Conservation (phyloP, 1,140 invertebrate species). For the Caenorhabditis remanei region DNA sequence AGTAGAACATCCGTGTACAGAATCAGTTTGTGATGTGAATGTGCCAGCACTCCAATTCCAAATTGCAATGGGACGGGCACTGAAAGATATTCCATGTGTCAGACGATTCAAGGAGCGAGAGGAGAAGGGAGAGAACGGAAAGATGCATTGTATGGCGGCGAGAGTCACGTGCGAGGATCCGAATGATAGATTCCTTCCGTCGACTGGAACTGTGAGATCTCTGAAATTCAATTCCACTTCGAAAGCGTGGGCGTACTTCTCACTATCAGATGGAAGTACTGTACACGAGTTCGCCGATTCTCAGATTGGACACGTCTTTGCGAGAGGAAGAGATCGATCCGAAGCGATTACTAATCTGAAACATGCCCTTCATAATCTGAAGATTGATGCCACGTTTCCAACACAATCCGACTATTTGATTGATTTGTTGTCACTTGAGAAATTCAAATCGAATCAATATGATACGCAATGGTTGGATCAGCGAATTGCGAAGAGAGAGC, state of each 20-base stretch:
- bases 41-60: constrained; percentile 95
- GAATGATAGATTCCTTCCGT: constrained; percentile 86
- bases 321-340: constrained; percentile 93
- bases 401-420: constrained; percentile 99
- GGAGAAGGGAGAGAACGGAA: background rate
- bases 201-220: constrained; percentile 58
- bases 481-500: constrained; percentile 87
- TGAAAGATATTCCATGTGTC: constrained; percentile 95
- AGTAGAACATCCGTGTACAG: constrained; percentile 98
- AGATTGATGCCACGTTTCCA: constrained; percentile 96
- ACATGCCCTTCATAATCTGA: constrained; percentile 95
- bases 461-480: constrained; percentile 98
- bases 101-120: constrained; percentile 82
- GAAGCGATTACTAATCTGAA: constrained; percentile 85
- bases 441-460: constrained; percentile 90
- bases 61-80: constrained; percentile 98
- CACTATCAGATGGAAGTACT: constrained; percentile 94
- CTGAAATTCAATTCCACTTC: constrained; percentile 53
- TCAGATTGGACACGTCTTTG: constrained; percentile 99
- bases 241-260: constrained; percentile 99
- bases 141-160: constrained; percentile 50
- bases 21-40: constrained; percentile 99
- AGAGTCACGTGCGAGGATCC: constrained; percentile 87
- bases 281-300: constrained; percentile 99
- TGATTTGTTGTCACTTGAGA: constrained; percentile 91